Base-by-base conservation (phyloP, 2,113 vertebrate species). In the Erinaceus europaeus region DNA sequence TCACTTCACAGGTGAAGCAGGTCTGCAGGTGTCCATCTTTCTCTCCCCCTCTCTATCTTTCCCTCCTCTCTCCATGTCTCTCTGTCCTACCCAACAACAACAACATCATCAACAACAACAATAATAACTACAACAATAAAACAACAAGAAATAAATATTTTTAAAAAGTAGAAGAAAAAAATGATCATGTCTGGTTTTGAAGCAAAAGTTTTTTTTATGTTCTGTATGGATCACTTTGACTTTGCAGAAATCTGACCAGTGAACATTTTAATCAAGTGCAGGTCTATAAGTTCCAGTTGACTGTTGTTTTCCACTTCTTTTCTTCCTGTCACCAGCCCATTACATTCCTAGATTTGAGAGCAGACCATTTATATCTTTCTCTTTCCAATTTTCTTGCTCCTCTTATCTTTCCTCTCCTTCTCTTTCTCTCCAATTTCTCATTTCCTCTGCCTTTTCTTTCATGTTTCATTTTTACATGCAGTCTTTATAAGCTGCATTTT, bases 171-270 rank as follows among this genome's bases (percentile, higher is more conserved):
- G 61, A 92, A 77, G 84, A 90, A 94, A 94, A 65, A 94, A 94
- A 81, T 93, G 91, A 95, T 85, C 25, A 14, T 84, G 27, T 74
- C 50, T 78, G 73, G 62, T 80, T 93, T 91, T 93, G 62, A 93
- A 92, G 86, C 90, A 86, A 88, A 93, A 72, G 74, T 92, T 92
- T 84, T 95, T 95, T 94, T 73, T 92, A 59, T 94, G 72, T 91
- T 4, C 93, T 89, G 82, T 36, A 90, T 86, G 62, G 42, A 81
- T 88, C 61, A 50, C 46, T 92, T 94, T 80, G 53, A 59, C 76
- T 92, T 14, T 79, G 78, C 52, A 88, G 87, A 91, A 90, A 75
- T 92, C 44, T 90, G 84, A 84, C 59, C 81, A 68, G 44, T 38
- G 29, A 90, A 85, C 86, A 93, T 94, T 67, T 90, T 88, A 87